Conservation (phyloP, 2,113 vertebrate genomes). For the Myotis davidii region DNA sequence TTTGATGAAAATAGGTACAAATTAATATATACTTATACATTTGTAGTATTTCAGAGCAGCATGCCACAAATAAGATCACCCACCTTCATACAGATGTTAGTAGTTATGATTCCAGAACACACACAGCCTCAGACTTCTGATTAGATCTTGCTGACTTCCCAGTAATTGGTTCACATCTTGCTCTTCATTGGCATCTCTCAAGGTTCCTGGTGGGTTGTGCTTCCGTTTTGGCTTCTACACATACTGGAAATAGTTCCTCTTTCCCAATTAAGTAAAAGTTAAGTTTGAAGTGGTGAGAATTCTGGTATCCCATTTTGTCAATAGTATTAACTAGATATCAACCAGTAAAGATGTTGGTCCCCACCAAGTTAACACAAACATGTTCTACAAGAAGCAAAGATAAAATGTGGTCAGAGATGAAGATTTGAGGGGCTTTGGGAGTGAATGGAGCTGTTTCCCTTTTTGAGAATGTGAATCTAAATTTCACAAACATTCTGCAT, state of each 20-base stretch:
- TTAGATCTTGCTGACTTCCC: neutral
- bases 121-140: neutral
- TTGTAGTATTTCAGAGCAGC: neutral
- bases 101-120: neutral
- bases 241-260: neutral
- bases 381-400: neutral
- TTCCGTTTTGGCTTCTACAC: neutral
- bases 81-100: neutral
- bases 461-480: neutral
- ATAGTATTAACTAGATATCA: neutral
- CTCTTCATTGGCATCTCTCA: neutral
- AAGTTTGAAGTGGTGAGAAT: neutral
- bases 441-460: neutral
- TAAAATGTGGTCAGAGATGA: neutral
- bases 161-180: neutral
- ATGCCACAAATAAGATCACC: neutral
- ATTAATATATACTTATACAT: neutral
- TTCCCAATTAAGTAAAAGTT: neutral
- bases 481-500: neutral
- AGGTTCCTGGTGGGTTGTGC: neutral
- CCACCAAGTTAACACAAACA: neutral
- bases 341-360: neutral
- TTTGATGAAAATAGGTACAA: neutral
- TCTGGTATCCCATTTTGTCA: neutral
- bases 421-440: neutral